A percentile compares a stretch with the other conserved stretches of the same genome.
phyloP scores from a whole-genome alignment of 2,888 invertebrate species.

The Cynaeus angustus region DNA sequence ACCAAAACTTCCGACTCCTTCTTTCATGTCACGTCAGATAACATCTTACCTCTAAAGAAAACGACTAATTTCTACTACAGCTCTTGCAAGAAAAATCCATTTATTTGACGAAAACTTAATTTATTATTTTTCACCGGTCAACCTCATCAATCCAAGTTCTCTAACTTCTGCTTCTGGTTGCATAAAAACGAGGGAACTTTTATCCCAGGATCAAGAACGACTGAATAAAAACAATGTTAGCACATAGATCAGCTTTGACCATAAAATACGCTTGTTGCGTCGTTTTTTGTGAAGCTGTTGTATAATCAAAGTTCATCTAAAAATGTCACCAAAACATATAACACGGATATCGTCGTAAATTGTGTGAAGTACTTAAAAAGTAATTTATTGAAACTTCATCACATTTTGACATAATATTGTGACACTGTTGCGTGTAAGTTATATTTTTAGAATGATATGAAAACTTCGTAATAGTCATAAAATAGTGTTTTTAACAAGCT shows the following conservation, averaged over 20 bases:
- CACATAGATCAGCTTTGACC: slow-evolving; percentile 30
- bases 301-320: slow-evolving; percentile 35
- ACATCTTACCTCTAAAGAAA: slow-evolving; percentile 5
- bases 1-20: slow-evolving; percentile 17
- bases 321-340: slow-evolving; percentile 20
- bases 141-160: slow-evolving; percentile 21
- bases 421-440: slow-evolving; percentile 32
- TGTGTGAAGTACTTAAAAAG: slow-evolving; percentile 14
- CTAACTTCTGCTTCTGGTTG: slow-evolving; percentile 29
- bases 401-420: slow-evolving; percentile 22
- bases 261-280: slow-evolving; percentile 32
- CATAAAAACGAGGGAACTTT: slow-evolving; percentile 36
- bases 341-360: slow-evolving; percentile 10
- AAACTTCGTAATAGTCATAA: slow-evolving; percentile 41
- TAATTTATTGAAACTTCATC: slow-evolving; percentile 23
- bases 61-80: not conserved
- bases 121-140: slow-evolving; percentile 9
- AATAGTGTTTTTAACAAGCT: slow-evolving; percentile 48
- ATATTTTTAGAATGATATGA: slow-evolving; percentile 35
- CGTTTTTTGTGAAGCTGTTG: slow-evolving; percentile 20
- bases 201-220: slow-evolving; percentile 33
- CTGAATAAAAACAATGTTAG: slow-evolving; percentile 40
- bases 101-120: not conserved
- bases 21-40: slow-evolving; percentile 1
- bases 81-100: too few species aligned